Evolutionary conservation across 2,113 vertebrate species (phyloP).

Genomic region (Baryphthengus martii): DNA sequence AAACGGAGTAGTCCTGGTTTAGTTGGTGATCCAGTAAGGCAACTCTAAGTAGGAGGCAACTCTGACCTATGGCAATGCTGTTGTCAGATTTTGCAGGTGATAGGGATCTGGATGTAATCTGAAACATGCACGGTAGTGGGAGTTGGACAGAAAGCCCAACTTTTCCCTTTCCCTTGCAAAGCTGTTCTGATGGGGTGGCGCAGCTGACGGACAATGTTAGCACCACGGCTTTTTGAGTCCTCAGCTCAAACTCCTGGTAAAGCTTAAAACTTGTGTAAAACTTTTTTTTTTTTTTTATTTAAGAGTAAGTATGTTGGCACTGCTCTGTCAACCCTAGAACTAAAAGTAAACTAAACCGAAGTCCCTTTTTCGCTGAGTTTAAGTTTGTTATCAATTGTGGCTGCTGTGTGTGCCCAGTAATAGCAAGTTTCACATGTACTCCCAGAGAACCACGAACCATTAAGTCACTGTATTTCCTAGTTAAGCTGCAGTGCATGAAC

Average conservation of each 20-base stretch:
- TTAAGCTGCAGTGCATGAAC: slow-evolving; percentile 8
- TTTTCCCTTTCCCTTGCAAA: neutral
- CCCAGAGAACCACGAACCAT: neutral
- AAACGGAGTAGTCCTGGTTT: neutral
- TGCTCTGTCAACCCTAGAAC: neutral
- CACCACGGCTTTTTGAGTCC: neutral
- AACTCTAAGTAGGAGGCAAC: neutral
- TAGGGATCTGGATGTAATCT: neutral
- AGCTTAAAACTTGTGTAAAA: neutral
- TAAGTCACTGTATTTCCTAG: slow-evolving; percentile 10
- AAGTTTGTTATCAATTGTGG: neutral
- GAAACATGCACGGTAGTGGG: neutral
- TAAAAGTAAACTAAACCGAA: neutral
- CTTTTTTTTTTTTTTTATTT: neutral
- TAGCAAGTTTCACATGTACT: neutral
- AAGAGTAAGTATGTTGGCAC: neutral
- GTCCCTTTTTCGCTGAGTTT: neutral
- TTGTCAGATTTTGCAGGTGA: neutral
- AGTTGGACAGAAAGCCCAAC: neutral
- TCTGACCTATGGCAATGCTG: neutral
- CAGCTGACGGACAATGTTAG: neutral
- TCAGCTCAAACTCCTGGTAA: neutral
- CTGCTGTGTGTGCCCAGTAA: neutral
- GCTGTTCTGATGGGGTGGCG: neutral
- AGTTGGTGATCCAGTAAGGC: neutral